These are phyloP conservation scores for Drosophila neocordata DNA, from an alignment of 1,140 invertebrate genomes.

Conservation along the genomic window DNA sequence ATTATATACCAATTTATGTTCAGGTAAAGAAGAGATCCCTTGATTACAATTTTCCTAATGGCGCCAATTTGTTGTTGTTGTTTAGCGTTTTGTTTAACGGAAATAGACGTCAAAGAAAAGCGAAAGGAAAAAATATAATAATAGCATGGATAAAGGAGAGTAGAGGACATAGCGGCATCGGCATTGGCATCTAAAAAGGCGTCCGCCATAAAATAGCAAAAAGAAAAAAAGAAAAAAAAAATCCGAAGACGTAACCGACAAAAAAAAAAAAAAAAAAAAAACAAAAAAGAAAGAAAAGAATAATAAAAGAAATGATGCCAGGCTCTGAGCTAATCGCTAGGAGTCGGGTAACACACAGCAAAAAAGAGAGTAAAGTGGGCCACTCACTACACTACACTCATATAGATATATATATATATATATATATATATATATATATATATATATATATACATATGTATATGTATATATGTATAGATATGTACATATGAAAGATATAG, in stretches of 20 bases:
- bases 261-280: too few species aligned
- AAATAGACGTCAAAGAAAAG: slow-evolving; percentile 35
- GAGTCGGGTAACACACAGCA: slow-evolving; percentile 15
- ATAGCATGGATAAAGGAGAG: background rate
- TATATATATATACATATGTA: background rate
- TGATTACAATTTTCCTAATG: slow-evolving; percentile 75
- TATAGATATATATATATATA: background rate
- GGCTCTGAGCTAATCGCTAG: slow-evolving; percentile 15
- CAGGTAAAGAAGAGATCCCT: slow-evolving; percentile 39
- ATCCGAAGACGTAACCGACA: slow-evolving; percentile 44
- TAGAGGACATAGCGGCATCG: background rate
- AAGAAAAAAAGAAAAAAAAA: background rate
- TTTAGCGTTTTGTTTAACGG: slow-evolving; percentile 29
- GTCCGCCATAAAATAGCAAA: slow-evolving; percentile 16
- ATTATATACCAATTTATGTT: slow-evolving; percentile 17
- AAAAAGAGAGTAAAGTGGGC: slow-evolving; percentile 7
- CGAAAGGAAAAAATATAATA: slow-evolving; percentile 31
- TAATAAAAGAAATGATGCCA: slow-evolving; percentile 14
- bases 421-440: background rate
- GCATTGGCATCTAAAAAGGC: slow-evolving; percentile 1
- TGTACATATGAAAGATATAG: background rate
- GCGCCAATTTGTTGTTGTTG: slow-evolving; percentile 71
- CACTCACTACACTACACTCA: background rate
- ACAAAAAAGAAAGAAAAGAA: slow-evolving; percentile 18
- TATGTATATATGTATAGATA: background rate